Evolutionary conservation across 2,888 invertebrate species (phyloP).

Genomic region (Therioaphis trifolii): DNA sequence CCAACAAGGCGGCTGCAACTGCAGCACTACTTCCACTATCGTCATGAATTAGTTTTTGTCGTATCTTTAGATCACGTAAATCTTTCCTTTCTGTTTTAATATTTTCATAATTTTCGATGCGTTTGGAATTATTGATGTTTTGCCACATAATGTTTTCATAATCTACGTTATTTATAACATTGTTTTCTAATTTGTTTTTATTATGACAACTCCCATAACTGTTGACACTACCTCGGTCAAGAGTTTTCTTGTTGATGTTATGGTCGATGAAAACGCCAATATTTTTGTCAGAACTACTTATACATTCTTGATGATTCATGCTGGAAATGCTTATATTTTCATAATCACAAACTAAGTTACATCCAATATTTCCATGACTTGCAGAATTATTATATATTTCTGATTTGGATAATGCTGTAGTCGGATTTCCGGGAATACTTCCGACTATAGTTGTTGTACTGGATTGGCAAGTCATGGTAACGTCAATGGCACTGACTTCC

Average conservation of each 20-base stretch:
- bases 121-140: neutral
- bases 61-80: neutral
- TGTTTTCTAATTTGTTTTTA: neutral
- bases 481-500: neutral
- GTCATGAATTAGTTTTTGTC: neutral
- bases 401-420: neutral
- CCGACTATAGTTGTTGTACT: neutral
- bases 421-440: no score
- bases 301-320: no score
- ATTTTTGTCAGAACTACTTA: neutral
- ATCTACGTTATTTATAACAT: neutral
- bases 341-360: neutral
- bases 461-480: neutral
- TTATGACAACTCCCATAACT: neutral
- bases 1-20: neutral
- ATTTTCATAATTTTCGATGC: conserved; percentile 10
- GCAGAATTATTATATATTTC: neutral
- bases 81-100: neutral
- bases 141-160: neutral
- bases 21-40: neutral
- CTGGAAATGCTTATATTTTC: neutral
- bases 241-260: neutral
- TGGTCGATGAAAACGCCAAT: neutral
- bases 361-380: neutral
- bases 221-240: neutral